Evolutionary conservation across 2,888 invertebrate species (phyloP), one percentile per base, ranked within the genome.

Genomic region (Lamproptera curius): DNA sequence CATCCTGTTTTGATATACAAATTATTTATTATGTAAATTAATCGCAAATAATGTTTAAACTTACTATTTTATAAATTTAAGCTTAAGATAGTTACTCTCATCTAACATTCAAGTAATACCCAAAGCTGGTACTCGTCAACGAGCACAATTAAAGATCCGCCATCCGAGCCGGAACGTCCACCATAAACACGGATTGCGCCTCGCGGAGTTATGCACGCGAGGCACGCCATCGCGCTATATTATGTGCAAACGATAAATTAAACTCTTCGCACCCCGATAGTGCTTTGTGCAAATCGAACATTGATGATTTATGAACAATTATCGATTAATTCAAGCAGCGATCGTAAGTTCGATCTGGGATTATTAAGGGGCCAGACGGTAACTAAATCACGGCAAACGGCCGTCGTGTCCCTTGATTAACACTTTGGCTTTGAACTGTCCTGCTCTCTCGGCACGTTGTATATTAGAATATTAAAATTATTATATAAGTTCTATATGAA

Each of bases 281-380:
- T 75, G 79, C 84, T 76, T 80, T 82, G 83, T 79, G 80, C 80
- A 74, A 81, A 80, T 82, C 80, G 85, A 81, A 84, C 84, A 84
- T 72, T 75, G 78, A 83, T 87, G 87, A 87, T 86, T 86, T 87
- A 87, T 85, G 76, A 76, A 82, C 86, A 85, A 86, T 87, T 87
- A 87, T 78, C 87, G 87, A 86, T 87, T 86, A 87, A 87, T 87
- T 85, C 87, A 87, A 86, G 86, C 86, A 84, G 86, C 85, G 76
- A 65, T 79, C 80, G 83, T 84, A 83, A 82, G 73, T 86, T 83
- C 80, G 77, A 78, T 76, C 79, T 75, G 73, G 71, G 80, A 82
- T 83, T 82, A 77, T 79, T 76, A 82, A 69, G 73, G 72, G 65
- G 62, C 61, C 59, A 63, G 73, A 70, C 70, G 63, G 68, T 55